Evolutionary conservation across 2,888 invertebrate genomes (phyloP).

Genomic region (Lithophane leautieri): DNA sequence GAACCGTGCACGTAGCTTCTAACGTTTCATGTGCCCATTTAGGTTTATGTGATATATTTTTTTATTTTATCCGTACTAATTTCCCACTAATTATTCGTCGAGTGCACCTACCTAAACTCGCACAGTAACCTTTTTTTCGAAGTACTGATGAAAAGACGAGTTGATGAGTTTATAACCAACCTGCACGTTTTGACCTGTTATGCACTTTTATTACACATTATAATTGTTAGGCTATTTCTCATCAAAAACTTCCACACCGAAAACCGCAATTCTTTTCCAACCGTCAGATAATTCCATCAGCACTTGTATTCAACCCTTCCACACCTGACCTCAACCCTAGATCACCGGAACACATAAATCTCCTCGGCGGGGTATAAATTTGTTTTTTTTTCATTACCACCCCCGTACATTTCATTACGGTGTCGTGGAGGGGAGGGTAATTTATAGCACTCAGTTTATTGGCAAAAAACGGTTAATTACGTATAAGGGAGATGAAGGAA

Average conservation of each 20-base stretch:
- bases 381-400: slow-evolving; percentile 67
- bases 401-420: slow-evolving; percentile 67
- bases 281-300: slow-evolving; percentile 36
- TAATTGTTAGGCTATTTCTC: background rate
- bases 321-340: slow-evolving; percentile 47
- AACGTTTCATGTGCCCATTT: background rate
- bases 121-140: background rate
- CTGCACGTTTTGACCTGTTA: no score
- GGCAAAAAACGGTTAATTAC: slow-evolving; percentile 60
- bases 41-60: background rate
- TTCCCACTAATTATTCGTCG: background rate
- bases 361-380: slow-evolving; percentile 60
- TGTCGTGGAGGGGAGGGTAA: slow-evolving; percentile 52
- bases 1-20: no score
- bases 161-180: background rate
- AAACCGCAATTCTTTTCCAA: background rate
- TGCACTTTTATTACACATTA: no score
- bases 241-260: background rate
- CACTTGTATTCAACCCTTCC: slow-evolving; percentile 46
- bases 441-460: slow-evolving; percentile 57
- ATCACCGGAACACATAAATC: slow-evolving; percentile 67
- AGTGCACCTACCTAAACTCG: background rate
- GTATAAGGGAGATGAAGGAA: slow-evolving; percentile 25
- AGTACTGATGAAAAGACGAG: no score
- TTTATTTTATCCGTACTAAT: background rate